Percentiles rank a stretch among this genome's conserved stretches.
These are phyloP conservation scores for Quadriops clusia DNA, from an alignment of 2,888 invertebrate genomes.

Conservation along the genomic window DNA sequence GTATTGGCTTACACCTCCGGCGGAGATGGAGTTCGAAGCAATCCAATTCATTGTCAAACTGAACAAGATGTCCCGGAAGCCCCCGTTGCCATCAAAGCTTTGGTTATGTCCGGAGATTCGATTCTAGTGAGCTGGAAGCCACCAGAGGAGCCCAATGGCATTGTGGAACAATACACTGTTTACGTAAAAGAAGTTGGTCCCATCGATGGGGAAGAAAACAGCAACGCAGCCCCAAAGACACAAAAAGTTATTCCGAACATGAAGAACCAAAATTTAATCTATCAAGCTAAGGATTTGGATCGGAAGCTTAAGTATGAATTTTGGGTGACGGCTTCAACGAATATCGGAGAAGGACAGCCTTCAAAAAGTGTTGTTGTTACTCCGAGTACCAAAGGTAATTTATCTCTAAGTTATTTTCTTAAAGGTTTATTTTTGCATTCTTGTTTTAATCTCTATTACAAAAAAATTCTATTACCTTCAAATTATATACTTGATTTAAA, in stretches of 20 bases:
- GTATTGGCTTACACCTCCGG: slow-evolving; percentile 89
- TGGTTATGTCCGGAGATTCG: slow-evolving; percentile 83
- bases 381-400: slow-evolving; percentile 65
- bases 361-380: slow-evolving; percentile 79
- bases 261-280: slow-evolving; percentile 51
- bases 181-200: slow-evolving; percentile 60
- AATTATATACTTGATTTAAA: no score
- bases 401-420: background rate
- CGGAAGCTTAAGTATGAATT: slow-evolving; percentile 78
- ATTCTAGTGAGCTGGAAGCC: slow-evolving; percentile 91
- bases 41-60: slow-evolving; percentile 84
- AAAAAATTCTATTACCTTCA: no score
- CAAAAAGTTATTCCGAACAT: slow-evolving; percentile 73
- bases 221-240: slow-evolving; percentile 47
- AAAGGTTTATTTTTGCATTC: background rate
- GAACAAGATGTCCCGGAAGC: slow-evolving; percentile 93
- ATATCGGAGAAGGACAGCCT: slow-evolving; percentile 86
- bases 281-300: slow-evolving; percentile 74
- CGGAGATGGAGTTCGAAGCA: slow-evolving; percentile 84
- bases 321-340: slow-evolving; percentile 90
- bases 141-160: slow-evolving; percentile 84
- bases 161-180: slow-evolving; percentile 85
- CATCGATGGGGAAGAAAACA: slow-evolving; percentile 27
- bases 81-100: slow-evolving; percentile 83
- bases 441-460: no score